A percentile compares a stretch with the other conserved stretches of the same genome.
These are phyloP conservation scores for Cyphomyrmex costatus DNA, from an alignment of 1,140 invertebrate species.

Conservation along the genomic window DNA sequence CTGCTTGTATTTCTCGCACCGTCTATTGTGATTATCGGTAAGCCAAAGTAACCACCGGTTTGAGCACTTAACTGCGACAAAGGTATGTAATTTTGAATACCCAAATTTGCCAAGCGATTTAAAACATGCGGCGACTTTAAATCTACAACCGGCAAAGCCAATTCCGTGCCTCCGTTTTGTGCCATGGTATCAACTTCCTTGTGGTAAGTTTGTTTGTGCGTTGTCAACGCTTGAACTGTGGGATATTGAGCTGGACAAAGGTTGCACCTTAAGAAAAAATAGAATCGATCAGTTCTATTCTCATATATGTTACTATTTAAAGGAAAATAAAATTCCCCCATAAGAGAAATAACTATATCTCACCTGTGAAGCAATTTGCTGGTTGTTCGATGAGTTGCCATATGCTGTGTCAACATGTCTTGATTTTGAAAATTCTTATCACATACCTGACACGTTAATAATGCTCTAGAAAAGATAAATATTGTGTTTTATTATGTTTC, in stretches of 20 bases:
- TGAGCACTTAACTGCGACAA: slow-evolving; percentile 89
- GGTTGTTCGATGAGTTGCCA: slow-evolving; percentile 84
- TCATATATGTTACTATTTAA: not conserved
- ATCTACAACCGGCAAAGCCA: slow-evolving; percentile 92
- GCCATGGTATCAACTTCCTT: slow-evolving; percentile 85
- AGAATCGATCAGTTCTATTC: slow-evolving; percentile 10
- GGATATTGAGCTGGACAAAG: slow-evolving; percentile 91
- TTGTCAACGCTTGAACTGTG: slow-evolving; percentile 88
- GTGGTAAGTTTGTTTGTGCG: slow-evolving; percentile 91
- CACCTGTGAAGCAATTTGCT: slow-evolving; percentile 87
- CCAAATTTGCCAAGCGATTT: slow-evolving; percentile 89
- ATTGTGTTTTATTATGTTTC: not conserved
- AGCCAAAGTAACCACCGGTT: slow-evolving; percentile 89
- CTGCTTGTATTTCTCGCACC: slow-evolving; percentile 89
- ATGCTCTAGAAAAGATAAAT: slow-evolving; percentile 69
- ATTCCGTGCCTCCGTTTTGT: slow-evolving; percentile 86
- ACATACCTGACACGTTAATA: slow-evolving; percentile 86
- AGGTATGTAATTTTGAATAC: slow-evolving; percentile 92
- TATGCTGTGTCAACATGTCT: slow-evolving; percentile 86
- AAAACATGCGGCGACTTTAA: slow-evolving; percentile 89
- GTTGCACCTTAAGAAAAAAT: slow-evolving; percentile 88
- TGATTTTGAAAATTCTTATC: slow-evolving; percentile 87
- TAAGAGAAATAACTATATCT: slow-evolving; percentile 48
- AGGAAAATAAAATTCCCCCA: not conserved
- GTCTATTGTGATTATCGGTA: slow-evolving; percentile 91